These are phyloP conservation scores for Ips nitidus DNA, from an alignment of 1,140 invertebrate species.

Conservation along the genomic window DNA sequence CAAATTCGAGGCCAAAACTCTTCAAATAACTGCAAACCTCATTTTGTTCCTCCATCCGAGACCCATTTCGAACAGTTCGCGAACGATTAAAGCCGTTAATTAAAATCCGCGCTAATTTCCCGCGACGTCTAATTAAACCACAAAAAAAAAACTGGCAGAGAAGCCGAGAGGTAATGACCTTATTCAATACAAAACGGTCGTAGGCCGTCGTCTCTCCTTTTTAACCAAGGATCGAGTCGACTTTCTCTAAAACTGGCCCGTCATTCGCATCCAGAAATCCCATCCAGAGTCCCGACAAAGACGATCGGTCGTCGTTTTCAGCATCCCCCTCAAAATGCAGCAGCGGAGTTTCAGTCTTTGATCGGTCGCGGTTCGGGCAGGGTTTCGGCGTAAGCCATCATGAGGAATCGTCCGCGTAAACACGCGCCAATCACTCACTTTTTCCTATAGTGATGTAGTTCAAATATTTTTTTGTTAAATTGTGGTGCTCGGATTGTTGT, in stretches of 20 bases:
- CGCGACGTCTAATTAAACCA: conserved; percentile 1
- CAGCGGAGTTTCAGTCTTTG: background rate
- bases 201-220: background rate
- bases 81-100: background rate
- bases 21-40: no score
- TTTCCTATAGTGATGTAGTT: no score
- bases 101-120: background rate
- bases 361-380: background rate
- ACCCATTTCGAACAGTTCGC: background rate
- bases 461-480: no score
- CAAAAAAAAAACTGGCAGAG: background rate
- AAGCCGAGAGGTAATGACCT: background rate
- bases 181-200: background rate
- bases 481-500: no score
- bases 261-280: background rate
- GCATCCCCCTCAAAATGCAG: background rate
- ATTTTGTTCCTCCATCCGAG: no score
- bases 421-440: background rate
- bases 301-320: background rate
- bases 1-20: no score
- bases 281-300: background rate
- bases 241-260: no score
- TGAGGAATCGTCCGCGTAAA: background rate
- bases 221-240: background rate
- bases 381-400: background rate